Conservation (phyloP, 2,797 vertebrate species). For the Allobates femoralis region DNA sequence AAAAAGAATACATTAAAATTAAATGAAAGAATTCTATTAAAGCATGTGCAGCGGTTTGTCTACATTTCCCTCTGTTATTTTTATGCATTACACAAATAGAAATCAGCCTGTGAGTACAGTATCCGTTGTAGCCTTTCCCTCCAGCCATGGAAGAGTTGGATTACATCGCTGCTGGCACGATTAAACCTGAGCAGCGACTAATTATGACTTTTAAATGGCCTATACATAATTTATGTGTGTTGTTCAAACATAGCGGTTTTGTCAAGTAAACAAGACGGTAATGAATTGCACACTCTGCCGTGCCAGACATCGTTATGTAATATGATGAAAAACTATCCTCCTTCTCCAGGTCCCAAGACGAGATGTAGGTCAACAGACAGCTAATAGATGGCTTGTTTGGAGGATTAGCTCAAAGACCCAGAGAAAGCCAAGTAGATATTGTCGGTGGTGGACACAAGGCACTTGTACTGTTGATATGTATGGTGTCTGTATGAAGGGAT, state of each 20-base stretch:
- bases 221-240: conserved; percentile 59
- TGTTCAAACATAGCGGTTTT: conserved; percentile 60
- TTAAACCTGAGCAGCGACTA: conserved; percentile 52
- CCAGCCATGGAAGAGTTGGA: conserved; percentile 30
- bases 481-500: not conserved
- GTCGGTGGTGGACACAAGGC: conserved; percentile 24
- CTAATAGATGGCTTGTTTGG: conserved; percentile 40
- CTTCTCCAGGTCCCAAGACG: conserved; percentile 1
- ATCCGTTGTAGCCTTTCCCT: conserved; percentile 18
- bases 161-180: conserved; percentile 40
- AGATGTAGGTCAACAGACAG: conserved; percentile 45
- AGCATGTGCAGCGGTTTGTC: not conserved
- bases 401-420: conserved; percentile 12
- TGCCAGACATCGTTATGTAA: conserved; percentile 42
- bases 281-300: conserved; percentile 54
- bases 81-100: not conserved
- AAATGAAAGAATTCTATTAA: not conserved
- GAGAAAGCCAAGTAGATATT: conserved; percentile 18
- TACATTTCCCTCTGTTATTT: not conserved
- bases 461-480: not conserved
- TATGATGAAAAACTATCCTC: conserved; percentile 54
- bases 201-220: conserved; percentile 61
- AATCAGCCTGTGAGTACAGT: not conserved
- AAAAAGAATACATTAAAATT: not conserved
- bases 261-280: conserved; percentile 61